Percentiles rank a stretch among this genome's conserved stretches.
Conservation (phyloP, 2,797 vertebrate genomes). For the Lepus oiostolus region DNA sequence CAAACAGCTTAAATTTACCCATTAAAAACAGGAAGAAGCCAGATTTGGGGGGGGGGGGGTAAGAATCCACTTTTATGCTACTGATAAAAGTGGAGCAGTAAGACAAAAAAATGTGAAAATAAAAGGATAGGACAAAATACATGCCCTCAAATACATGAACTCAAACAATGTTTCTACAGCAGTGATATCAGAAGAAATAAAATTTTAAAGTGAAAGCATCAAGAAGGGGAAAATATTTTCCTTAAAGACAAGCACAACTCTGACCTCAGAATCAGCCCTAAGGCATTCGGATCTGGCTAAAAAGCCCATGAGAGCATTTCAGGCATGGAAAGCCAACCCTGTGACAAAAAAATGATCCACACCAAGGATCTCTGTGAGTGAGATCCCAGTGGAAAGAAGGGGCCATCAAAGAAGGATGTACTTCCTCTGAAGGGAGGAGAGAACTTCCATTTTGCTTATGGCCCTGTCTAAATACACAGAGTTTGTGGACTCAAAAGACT, state of each 20-base stretch:
- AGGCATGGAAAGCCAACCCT: too few species aligned
- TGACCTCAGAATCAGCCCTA: too few species aligned
- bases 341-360: too few species aligned
- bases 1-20: conserved; percentile 48
- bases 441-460: too few species aligned
- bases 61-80: conserved; percentile 14
- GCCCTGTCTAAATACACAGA: too few species aligned
- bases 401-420: too few species aligned
- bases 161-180: not conserved
- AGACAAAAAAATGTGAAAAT: conserved; percentile 13
- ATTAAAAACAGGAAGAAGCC: conserved; percentile 20
- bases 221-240: not conserved
- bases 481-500: too few species aligned
- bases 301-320: too few species aligned
- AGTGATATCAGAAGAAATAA: conserved; percentile 26
- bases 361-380: too few species aligned
- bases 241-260: conserved; percentile 9
- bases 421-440: too few species aligned
- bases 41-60: not conserved
- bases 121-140: not conserved
- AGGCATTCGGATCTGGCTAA: too few species aligned
- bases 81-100: conserved; percentile 38
- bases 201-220: conserved; percentile 17
- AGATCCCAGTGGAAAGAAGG: too few species aligned
- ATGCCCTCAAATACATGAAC: not conserved